phyloP scores from a whole-genome alignment of 2,113 vertebrate species.

The Tamias sibiricus region DNA sequence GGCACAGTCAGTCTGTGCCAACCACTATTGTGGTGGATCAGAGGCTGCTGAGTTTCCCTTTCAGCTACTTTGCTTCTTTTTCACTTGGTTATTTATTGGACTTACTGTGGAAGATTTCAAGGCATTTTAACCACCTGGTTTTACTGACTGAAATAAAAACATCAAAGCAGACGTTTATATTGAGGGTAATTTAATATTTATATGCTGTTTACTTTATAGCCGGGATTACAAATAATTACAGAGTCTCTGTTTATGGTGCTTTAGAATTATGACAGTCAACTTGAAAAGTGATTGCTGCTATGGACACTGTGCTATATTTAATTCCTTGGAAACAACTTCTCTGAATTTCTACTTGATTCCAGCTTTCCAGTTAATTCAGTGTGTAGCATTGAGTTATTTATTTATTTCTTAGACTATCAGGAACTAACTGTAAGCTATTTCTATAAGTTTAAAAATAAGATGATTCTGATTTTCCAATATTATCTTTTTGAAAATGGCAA shows the following conservation, averaged over 20 bases:
- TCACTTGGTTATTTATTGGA: background rate
- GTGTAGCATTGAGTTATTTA: background rate
- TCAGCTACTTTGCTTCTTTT: background rate
- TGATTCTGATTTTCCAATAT: background rate
- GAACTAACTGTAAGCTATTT: background rate
- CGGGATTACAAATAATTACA: constrained; percentile 59
- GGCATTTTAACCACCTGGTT: constrained; percentile 56
- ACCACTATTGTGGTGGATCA: fast-evolving
- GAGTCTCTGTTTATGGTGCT: constrained; percentile 34
- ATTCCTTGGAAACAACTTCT: constrained; percentile 43
- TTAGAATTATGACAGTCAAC: background rate
- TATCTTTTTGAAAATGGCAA: background rate
- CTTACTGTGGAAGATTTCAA: constrained; percentile 37
- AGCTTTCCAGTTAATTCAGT: background rate
- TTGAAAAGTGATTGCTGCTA: background rate
- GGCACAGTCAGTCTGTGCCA: fast-evolving
- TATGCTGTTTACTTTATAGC: constrained; percentile 60
- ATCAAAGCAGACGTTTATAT: constrained; percentile 69
- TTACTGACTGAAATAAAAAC: constrained; percentile 68
- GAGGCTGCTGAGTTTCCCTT: background rate
- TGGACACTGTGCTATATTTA: background rate
- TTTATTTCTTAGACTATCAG: background rate
- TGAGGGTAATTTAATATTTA: constrained; percentile 68
- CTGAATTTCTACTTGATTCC: constrained; percentile 28
- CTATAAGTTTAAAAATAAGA: constrained; percentile 32